Conservation (phyloP, 2,113 vertebrate genomes). For the Forbesichthys agassizii region DNA sequence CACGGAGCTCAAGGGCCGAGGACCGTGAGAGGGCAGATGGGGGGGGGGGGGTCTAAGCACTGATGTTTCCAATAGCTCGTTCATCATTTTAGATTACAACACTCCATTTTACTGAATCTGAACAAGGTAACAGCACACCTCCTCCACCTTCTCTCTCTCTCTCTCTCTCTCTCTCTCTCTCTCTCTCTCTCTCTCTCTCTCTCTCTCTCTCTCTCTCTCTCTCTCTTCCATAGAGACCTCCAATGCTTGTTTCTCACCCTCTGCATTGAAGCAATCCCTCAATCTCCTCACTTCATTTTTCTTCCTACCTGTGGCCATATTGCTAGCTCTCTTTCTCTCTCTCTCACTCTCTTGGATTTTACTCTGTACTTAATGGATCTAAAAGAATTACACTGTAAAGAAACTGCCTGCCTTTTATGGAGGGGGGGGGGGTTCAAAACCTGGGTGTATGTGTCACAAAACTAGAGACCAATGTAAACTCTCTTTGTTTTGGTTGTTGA, state of each 20-base stretch:
- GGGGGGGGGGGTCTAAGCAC: slow-evolving; percentile 17
- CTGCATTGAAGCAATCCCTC: slow-evolving; percentile 9
- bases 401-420: no score
- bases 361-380: no score
- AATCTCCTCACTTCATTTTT: slow-evolving; percentile 32
- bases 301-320: slow-evolving; percentile 35
- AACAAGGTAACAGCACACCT: slow-evolving; percentile 49
- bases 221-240: slow-evolving; percentile 20
- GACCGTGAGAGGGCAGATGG: slow-evolving; percentile 19
- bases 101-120: slow-evolving; percentile 74
- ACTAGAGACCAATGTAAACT: no score
- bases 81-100: slow-evolving; percentile 81
- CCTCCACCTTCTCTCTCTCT: not conserved
- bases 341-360: not conserved
- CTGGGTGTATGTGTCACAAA: no score
- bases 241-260: slow-evolving; percentile 23
- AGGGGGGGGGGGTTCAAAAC: no score
- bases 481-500: no score
- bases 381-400: no score
- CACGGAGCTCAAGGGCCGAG: slow-evolving; percentile 47
- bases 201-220: slow-evolving; percentile 36
- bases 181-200: slow-evolving; percentile 35
- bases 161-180: slow-evolving; percentile 2
- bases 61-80: slow-evolving; percentile 72
- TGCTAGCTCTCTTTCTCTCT: slow-evolving; percentile 10